Evolutionary conservation across 1,140 invertebrate genomes (phyloP), one percentile per base, ranked within the genome.

Genomic region (Caerostris darwini): DNA sequence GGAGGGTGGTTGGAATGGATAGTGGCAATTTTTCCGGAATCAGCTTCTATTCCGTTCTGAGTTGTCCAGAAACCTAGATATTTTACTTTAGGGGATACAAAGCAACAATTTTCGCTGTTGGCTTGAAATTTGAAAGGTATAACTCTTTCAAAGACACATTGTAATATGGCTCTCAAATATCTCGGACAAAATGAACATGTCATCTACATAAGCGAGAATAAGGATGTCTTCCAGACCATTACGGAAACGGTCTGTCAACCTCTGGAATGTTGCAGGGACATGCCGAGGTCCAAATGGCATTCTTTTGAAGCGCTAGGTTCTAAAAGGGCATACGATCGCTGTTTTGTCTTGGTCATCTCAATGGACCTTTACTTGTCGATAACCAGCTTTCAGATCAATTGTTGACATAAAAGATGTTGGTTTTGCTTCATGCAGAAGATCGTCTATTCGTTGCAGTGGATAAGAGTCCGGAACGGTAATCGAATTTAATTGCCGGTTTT

Each of bases 291-390:
- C 61, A 64, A 64, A 64, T 17, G 61, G 61, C 61, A 64, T 64
- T 17, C 83, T 7, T 58, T 87, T 54, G 50, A 87, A 50, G 59
- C 5, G 53, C 7, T 34, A 19, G 7, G 8, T 8, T 8, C 53
- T 50, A 17, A 50, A 85, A 1, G 95, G 95, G 12, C 95, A 95
- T 0, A 95, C 95, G 94, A 96, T 96, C 0, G 96, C 96, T 2
- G 96, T 96, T 86, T 96, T 96, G 57, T 95, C 83, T 17, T 94
- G 95, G 81, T 96, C 95, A 5, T 94, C 90, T 12, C 90, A 10
- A 19, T 95, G 69, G 8, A 97, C 90, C 56, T 87, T 57, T 8
- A 94, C 14, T 10, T 92, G 67, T 53, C 56, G 83, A 57, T 90
- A 94, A 14, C 69, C 86, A 5, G 19, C 7, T 94, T 59, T 34